phyloP scores from a whole-genome alignment of 2,888 invertebrate genomes.

The Catocala fraxini region DNA sequence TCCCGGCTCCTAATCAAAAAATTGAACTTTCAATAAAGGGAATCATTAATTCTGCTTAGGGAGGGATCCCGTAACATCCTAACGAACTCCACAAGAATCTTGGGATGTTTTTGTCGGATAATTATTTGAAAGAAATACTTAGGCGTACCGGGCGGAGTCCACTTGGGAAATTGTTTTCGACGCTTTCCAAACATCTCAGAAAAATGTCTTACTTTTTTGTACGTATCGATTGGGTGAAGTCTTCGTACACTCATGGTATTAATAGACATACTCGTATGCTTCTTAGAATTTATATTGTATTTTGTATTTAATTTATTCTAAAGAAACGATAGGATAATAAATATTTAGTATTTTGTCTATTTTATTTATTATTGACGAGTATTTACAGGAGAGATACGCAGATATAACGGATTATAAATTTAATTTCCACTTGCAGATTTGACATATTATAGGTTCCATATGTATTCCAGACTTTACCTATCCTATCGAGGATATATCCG shows the following conservation, averaged over 20 bases:
- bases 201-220: constrained; percentile 37
- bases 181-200: constrained; percentile 46
- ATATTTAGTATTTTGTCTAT: too few species aligned
- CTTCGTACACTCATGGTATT: not conserved
- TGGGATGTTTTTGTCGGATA: constrained; percentile 83
- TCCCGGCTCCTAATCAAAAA: constrained; percentile 89
- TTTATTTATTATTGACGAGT: too few species aligned
- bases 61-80: constrained; percentile 70
- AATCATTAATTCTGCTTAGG: constrained; percentile 90
- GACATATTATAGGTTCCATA: too few species aligned
- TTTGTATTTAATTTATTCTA: not conserved
- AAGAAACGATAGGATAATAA: too few species aligned
- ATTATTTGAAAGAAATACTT: constrained; percentile 66
- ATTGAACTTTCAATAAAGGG: constrained; percentile 91
- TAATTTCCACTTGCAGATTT: too few species aligned
- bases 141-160: constrained; percentile 59
- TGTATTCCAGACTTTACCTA: too few species aligned
- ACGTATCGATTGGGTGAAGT: constrained; percentile 12
- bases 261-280: too few species aligned
- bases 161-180: constrained; percentile 69
- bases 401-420: too few species aligned
- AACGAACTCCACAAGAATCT: constrained; percentile 83
- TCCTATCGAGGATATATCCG: too few species aligned
- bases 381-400: too few species aligned
- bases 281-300: too few species aligned